Evolutionary conservation across 37 sponge, comb jelly and placozoan genomes (phyloP).

Genomic region (Cliona cf. orientalis): DNA sequence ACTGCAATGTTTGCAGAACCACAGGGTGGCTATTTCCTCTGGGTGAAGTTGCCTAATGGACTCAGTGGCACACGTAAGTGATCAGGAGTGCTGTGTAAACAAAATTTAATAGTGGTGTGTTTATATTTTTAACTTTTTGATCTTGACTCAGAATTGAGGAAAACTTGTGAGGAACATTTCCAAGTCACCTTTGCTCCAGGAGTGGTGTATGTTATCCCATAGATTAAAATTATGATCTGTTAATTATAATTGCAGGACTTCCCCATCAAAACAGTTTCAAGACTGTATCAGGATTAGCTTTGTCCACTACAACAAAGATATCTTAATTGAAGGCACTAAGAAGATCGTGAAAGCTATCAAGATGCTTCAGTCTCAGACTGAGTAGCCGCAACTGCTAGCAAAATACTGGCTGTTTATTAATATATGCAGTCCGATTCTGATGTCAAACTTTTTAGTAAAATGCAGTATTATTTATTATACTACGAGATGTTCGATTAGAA

Average conservation of each 20-base stretch:
- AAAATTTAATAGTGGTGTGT: too few species aligned
- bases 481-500: too few species aligned
- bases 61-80: constrained; percentile 48
- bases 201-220: constrained; percentile 13
- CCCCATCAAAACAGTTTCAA: constrained; percentile 21
- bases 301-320: constrained; percentile 40
- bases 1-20: constrained; percentile 14
- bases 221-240: not conserved
- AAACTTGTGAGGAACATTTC: constrained; percentile 27
- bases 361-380: too few species aligned
- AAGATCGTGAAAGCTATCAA: constrained; percentile 32
- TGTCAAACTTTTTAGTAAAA: too few species aligned
- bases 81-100: too few species aligned
- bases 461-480: too few species aligned
- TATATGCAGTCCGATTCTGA: too few species aligned
- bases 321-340: constrained; percentile 12
- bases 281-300: constrained; percentile 59
- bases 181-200: constrained; percentile 23
- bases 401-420: too few species aligned
- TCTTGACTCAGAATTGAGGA: constrained; percentile 10
- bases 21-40: constrained; percentile 81
- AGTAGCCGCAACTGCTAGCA: too few species aligned
- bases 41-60: constrained; percentile 62
- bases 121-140: not conserved
- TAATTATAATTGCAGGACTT: constrained; percentile 15